phyloP scores from a whole-genome alignment of 2,888 invertebrate species.

The Melinopterus prodromus region DNA sequence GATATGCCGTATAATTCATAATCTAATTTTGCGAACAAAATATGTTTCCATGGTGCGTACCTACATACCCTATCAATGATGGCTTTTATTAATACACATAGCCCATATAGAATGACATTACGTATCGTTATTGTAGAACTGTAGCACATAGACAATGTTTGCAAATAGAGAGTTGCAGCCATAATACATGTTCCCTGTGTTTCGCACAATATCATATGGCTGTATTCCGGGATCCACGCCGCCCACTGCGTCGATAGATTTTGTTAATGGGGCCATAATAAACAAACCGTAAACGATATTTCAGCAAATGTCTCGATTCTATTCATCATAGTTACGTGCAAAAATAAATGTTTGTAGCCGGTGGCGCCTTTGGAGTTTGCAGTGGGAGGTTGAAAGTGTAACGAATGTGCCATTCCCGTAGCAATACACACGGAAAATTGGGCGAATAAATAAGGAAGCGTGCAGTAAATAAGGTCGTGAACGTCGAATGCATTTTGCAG shows the following conservation, averaged over 20 bases:
- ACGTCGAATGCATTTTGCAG: neutral
- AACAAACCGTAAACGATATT: neutral
- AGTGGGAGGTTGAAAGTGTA: neutral
- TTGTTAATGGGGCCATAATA: slow-evolving; percentile 4
- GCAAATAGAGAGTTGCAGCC: neutral
- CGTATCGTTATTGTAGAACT: neutral
- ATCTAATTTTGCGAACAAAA: neutral
- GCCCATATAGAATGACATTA: neutral
- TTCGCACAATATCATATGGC: no score
- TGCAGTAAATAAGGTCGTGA: neutral
- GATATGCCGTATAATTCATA: neutral
- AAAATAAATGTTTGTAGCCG: neutral
- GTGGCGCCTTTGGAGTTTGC: neutral
- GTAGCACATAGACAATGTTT: neutral
- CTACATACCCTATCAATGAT: neutral
- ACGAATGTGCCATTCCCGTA: neutral
- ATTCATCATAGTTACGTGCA: neutral
- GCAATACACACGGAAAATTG: neutral
- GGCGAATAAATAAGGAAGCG: neutral
- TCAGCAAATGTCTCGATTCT: neutral
- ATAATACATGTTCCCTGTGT: neutral
- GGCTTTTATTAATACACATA: neutral
- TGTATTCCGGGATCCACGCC: neutral
- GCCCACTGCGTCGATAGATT: neutral
- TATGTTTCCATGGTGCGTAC: neutral